Base-by-base conservation (phyloP, 2,113 vertebrate species). In the Cariama cristata region DNA sequence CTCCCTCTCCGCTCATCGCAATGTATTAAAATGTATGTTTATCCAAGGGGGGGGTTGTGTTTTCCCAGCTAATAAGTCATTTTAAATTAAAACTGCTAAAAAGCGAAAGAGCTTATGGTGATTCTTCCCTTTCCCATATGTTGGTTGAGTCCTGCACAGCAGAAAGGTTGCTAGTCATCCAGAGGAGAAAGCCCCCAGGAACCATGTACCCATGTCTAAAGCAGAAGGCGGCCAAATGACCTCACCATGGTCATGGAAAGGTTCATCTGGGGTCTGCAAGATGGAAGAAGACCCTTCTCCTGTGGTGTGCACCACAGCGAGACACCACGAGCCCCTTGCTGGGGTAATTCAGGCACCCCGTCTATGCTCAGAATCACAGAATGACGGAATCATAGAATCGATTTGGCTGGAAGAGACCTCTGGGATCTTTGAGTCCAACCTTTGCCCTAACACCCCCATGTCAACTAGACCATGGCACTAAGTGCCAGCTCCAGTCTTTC, bases 1-100 rank as follows among this genome's bases (percentile, higher is more conserved):
- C 28, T 44, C 47, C 69, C 59, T 32, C 50, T 33, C 47, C 17
- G 42, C 75, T 60, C 40, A 1, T 3, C 26, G 56, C 67, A 59
- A 63, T 1, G 38, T 40, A 40, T 86, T 59, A 89, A 73, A 68
- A 33, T 15, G 49, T 35, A 28, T 59, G 73, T 63, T 95, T 42
- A 80, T 35, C 68, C 82, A 77, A 52, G 45, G 32, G 3, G 22
- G 30, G 14, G 16, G 27, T 5, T 21, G 8, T 4, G 32, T 55
- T 80, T 67, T 72, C 64, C 89, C 84, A 91, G 64, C 18, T 95
- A 74, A 60, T 69, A 90, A 94, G 64, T 83, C 58, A 73, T 59
- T 91, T 84, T 73, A 88, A 88, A 79, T 90, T 68, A 69, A 85
- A 93, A 58, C 10, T 9, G 26, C 47, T 35, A 32, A 35, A 64